Conservation (phyloP, 2,797 vertebrate species). For the Acanthornis magna region DNA sequence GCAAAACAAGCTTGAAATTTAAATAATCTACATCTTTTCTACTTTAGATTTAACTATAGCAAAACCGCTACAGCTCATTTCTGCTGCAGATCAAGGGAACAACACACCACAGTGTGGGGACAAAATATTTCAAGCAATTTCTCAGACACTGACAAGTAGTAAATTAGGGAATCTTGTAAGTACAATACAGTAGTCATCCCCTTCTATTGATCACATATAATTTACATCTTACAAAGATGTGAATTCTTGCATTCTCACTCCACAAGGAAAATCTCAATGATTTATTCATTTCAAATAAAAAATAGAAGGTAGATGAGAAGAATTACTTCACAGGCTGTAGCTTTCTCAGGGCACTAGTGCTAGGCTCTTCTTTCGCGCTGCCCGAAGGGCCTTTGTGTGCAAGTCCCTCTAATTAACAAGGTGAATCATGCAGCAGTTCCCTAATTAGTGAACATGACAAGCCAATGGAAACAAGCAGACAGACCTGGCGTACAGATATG, state of each 20-base stretch:
- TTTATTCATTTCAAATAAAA: slow-evolving; percentile 99
- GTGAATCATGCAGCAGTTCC: slow-evolving; percentile 97
- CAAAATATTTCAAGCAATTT: slow-evolving; percentile 70
- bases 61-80: slow-evolving; percentile 7
- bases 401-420: slow-evolving; percentile 99
- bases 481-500: slow-evolving; percentile 82
- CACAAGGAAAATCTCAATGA: slow-evolving; percentile 93
- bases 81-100: slow-evolving; percentile 67
- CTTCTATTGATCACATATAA: slow-evolving; percentile 96
- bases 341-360: slow-evolving; percentile 91
- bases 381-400: slow-evolving; percentile 90
- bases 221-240: slow-evolving; percentile 95
- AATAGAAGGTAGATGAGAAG: slow-evolving; percentile 98
- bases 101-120: slow-evolving; percentile 45
- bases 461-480: slow-evolving; percentile 92
- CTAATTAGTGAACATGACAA: slow-evolving; percentile 99
- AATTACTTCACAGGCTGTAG: slow-evolving; percentile 93
- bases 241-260: slow-evolving; percentile 93
- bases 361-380: slow-evolving; percentile 82
- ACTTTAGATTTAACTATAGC: slow-evolving; percentile 49
- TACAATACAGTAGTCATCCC: slow-evolving; percentile 83
- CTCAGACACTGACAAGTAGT: slow-evolving; percentile 73
- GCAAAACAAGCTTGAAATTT: slow-evolving; percentile 60
- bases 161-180: slow-evolving; percentile 81
- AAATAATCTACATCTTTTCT: slow-evolving; percentile 68